Percentiles rank a stretch among this genome's conserved stretches.
Conservation (phyloP, 1,140 invertebrate genomes). For the Apis laboriosa region DNA sequence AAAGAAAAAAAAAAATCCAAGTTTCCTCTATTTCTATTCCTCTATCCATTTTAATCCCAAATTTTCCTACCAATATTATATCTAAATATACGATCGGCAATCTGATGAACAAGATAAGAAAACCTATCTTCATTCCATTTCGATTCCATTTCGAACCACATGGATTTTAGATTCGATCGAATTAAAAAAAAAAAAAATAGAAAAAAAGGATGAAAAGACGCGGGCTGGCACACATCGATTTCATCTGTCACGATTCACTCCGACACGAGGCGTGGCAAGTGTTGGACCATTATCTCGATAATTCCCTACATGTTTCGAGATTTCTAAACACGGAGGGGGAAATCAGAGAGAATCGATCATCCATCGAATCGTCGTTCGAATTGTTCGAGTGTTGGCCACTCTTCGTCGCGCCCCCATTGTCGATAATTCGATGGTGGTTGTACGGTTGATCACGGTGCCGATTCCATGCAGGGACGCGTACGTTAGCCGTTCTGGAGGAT, state of each 20-base stretch:
- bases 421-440: constrained; percentile 25
- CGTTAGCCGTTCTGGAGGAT: constrained; percentile 3
- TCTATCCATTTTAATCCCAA: too few species aligned
- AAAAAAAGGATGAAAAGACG: neutral
- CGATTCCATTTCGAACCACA: too few species aligned
- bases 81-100: too few species aligned
- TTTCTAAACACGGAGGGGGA: neutral
- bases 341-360: neutral
- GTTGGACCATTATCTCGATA: neutral
- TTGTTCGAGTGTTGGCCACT: constrained; percentile 11
- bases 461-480: constrained; percentile 37
- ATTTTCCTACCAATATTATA: too few species aligned
- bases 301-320: neutral
- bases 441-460: constrained; percentile 2
- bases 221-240: neutral
- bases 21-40: too few species aligned
- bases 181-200: too few species aligned
- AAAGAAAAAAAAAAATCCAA: too few species aligned
- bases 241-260: neutral
- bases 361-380: neutral
- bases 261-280: neutral
- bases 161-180: too few species aligned
- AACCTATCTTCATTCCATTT: too few species aligned
- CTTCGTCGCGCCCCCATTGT: constrained; percentile 33
- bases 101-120: too few species aligned